A percentile compares a stretch with the other conserved stretches of the same genome.
These are phyloP conservation scores for Tanypteryx hageni DNA, from an alignment of 2,888 invertebrate species.

Conservation along the genomic window DNA sequence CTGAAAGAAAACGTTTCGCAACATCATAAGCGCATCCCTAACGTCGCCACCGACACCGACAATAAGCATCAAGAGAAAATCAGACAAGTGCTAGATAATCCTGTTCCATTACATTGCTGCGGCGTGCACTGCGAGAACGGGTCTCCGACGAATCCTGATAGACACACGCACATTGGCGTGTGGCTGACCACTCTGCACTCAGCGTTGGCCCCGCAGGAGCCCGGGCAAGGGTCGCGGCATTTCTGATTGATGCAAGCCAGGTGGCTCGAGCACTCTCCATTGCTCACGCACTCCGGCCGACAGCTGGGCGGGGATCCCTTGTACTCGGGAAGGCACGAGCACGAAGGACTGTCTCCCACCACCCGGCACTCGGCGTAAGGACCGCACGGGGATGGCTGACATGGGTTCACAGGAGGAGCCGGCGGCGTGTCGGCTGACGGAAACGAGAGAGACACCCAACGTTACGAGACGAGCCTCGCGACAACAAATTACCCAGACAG, in stretches of 20 bases:
- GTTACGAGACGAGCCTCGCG: too few species aligned
- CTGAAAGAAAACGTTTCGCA: slow-evolving; percentile 54
- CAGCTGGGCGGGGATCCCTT: slow-evolving; percentile 83
- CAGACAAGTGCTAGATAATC: too few species aligned
- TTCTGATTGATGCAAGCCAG: slow-evolving; percentile 78
- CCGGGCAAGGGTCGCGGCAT: slow-evolving; percentile 87
- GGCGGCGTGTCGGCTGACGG: slow-evolving; percentile 57
- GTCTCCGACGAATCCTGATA: slow-evolving; percentile 75
- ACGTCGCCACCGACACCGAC: not conserved
- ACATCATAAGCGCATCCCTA: slow-evolving; percentile 32
- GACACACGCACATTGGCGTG: slow-evolving; percentile 77
- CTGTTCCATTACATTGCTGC: slow-evolving; percentile 30
- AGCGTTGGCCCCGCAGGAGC: slow-evolving; percentile 86
- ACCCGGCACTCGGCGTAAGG: slow-evolving; percentile 78
- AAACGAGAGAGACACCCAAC: slow-evolving; percentile 37
- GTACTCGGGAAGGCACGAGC: slow-evolving; percentile 76
- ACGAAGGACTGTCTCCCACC: slow-evolving; percentile 70
- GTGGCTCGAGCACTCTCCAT: slow-evolving; percentile 78
- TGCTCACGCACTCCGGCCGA: slow-evolving; percentile 79
- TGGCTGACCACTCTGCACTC: slow-evolving; percentile 76
- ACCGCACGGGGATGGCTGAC: slow-evolving; percentile 87
- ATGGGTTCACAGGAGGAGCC: slow-evolving; percentile 77
- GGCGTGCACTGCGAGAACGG: slow-evolving; percentile 74
- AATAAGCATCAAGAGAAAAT: not conserved
- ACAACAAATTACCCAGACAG: slow-evolving; percentile 30